phyloP scores from a whole-genome alignment of 1,140 invertebrate genomes.

The Neelides sp. region DNA sequence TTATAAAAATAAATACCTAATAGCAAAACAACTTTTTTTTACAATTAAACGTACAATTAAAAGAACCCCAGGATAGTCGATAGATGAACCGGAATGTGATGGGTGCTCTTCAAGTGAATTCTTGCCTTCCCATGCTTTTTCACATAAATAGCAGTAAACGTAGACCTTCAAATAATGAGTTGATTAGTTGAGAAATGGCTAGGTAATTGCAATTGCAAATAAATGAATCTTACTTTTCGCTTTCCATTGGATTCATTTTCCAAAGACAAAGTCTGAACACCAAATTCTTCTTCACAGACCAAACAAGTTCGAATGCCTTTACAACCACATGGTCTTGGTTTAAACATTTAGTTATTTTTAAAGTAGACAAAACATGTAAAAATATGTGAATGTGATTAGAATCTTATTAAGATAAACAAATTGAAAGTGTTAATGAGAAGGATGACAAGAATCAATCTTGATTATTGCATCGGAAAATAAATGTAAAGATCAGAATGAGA shows the following conservation, averaged over 20 bases:
- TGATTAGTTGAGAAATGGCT: not conserved
- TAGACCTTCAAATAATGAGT: constrained; percentile 35
- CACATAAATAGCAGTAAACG: constrained; percentile 62
- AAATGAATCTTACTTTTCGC: not conserved
- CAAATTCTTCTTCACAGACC: constrained; percentile 61
- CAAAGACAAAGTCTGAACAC: constrained; percentile 41
- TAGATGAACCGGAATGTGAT: constrained; percentile 45
- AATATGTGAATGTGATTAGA: too few species aligned
- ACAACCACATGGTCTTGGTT: constrained; percentile 66
- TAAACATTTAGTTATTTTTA: constrained; percentile 44
- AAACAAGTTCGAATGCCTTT: constrained; percentile 82
- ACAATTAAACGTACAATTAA: constrained; percentile 45
- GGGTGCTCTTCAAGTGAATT: constrained; percentile 49
- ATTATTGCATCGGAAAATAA: too few species aligned
- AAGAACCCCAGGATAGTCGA: constrained; percentile 55
- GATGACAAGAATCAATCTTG: too few species aligned
- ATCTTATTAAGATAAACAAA: too few species aligned
- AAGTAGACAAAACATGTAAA: not conserved
- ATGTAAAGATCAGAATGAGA: too few species aligned
- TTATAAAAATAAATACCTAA: too few species aligned
- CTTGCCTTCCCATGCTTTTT: constrained; percentile 54
- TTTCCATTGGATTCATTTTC: not conserved
- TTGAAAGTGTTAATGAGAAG: too few species aligned
- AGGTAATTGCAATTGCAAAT: not conserved
- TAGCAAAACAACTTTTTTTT: too few species aligned